A percentile compares a stretch with the other conserved stretches of the same genome.
Conservation (phyloP, 2,888 invertebrate genomes). For the Formica aserva region DNA sequence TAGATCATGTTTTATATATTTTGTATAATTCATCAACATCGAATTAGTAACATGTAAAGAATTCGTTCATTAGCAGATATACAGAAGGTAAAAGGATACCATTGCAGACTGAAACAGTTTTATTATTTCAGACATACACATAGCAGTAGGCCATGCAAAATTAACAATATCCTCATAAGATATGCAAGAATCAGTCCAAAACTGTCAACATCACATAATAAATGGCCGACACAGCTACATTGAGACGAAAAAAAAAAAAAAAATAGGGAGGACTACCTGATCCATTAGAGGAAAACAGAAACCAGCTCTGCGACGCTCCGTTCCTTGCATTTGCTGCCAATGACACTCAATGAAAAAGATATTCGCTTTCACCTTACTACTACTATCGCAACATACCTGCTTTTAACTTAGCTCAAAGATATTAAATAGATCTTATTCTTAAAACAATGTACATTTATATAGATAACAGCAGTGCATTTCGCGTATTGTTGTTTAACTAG, state of each 20-base stretch:
- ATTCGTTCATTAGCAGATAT: constrained; percentile 19
- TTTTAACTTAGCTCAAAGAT: constrained; percentile 60
- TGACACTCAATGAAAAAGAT: constrained; percentile 76
- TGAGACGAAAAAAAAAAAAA: constrained; percentile 63
- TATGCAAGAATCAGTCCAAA: constrained; percentile 70
- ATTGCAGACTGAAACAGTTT: constrained; percentile 30
- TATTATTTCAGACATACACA: constrained; percentile 25
- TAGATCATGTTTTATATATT: not conserved
- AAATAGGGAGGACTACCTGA: constrained; percentile 79
- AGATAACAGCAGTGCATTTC: constrained; percentile 8
- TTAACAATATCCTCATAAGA: constrained; percentile 62
- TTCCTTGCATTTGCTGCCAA: constrained; percentile 79
- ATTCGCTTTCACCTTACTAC: constrained; percentile 73
- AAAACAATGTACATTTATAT: constrained; percentile 7
- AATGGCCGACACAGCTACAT: constrained; percentile 63
- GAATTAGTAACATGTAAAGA: constrained; percentile 52
- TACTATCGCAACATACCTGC: constrained; percentile 67
- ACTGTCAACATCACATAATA: constrained; percentile 69
- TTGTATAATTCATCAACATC: constrained; percentile 16
- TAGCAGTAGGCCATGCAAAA: constrained; percentile 69
- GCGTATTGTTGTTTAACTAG: constrained; percentile 1
- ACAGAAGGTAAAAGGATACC: not conserved
- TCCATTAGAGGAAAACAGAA: constrained; percentile 80
- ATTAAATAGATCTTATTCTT: constrained; percentile 11
- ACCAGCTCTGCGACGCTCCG: constrained; percentile 81